Evolutionary conservation across 2,888 invertebrate species (phyloP), one percentile per base, ranked within the genome.

Genomic region (Hirtodrosophila confusa): DNA sequence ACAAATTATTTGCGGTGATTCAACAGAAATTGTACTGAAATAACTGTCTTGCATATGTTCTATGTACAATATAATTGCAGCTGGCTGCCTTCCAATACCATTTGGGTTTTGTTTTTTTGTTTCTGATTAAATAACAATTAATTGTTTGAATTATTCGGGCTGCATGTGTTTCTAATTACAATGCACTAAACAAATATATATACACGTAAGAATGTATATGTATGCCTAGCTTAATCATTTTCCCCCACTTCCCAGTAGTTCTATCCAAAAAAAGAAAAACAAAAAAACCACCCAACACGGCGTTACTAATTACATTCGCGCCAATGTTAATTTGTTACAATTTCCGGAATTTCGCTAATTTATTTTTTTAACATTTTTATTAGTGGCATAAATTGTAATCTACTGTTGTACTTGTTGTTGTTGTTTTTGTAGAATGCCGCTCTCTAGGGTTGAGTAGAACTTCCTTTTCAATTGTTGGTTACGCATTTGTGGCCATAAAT

Each of bases 291-390:
- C 65, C 75, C 75, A 82, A 70, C 78, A 67, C 69, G 69, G 84
- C 88, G 85, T 88, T 88, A 86, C 88, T 89, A 88, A 88, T 88
- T 86, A 86, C 78, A 84, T 88, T 80, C 74, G 72, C 75, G 75
- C 87, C 78, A 75, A 83, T 88, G 89, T 85, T 86, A 89, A 89
- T 89, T 89, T 89, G 89, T 88, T 73, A 86, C 88, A 84, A 89
- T 86, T 88, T 89, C 89, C 88, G 88, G 89, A 84, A 80, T 71
- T 86, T 86, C 78, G 89, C 89, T 88, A 80, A 85, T 86, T 80
- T 78, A 83, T 79, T 83, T 84, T 77, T 83, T 65, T 64, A 12
- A 80, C 67, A 74, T 84, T 80, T 88, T 78, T 74, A 76, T 78
- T 88, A 75, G 86, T 64, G 67, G 65, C 68, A 84, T 80, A 86